These are phyloP conservation scores for Platysteira castanea DNA, from an alignment of 2,113 vertebrate species.

Conservation along the genomic window DNA sequence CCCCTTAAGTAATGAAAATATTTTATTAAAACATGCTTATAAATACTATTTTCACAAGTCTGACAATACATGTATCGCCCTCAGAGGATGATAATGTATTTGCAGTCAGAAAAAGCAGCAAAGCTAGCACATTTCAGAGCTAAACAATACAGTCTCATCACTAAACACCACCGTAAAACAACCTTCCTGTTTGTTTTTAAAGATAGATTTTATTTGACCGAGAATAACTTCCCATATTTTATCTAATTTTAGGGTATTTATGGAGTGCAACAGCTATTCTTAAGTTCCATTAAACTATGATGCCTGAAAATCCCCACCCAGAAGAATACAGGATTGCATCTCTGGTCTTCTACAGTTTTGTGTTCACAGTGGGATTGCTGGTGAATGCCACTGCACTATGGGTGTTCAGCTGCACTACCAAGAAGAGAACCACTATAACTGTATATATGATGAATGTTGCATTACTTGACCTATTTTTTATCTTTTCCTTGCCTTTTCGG, in stretches of 20 bases:
- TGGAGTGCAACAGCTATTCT: background rate
- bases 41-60: background rate
- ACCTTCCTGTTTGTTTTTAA: background rate
- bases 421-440: conserved; percentile 90
- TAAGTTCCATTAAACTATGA: conserved; percentile 2
- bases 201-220: background rate
- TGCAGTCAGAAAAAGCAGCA: background rate
- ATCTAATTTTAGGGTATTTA: background rate
- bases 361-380: conserved; percentile 82
- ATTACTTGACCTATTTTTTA: conserved; percentile 85
- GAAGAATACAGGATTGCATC: conserved; percentile 79
- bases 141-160: background rate
- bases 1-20: background rate
- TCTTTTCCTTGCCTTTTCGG: conserved; percentile 86
- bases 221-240: background rate
- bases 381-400: conserved; percentile 91
- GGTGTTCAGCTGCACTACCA: conserved; percentile 96
- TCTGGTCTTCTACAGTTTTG: conserved; percentile 85
- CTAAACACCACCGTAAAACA: background rate
- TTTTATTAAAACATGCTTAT: background rate
- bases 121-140: background rate
- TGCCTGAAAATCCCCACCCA: conserved; percentile 58
- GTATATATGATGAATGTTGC: conserved; percentile 97
- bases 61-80: background rate
- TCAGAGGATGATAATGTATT: background rate